phyloP scores from a whole-genome alignment of 2,797 vertebrate genomes.

The Acrossocheilus fasciatus region DNA sequence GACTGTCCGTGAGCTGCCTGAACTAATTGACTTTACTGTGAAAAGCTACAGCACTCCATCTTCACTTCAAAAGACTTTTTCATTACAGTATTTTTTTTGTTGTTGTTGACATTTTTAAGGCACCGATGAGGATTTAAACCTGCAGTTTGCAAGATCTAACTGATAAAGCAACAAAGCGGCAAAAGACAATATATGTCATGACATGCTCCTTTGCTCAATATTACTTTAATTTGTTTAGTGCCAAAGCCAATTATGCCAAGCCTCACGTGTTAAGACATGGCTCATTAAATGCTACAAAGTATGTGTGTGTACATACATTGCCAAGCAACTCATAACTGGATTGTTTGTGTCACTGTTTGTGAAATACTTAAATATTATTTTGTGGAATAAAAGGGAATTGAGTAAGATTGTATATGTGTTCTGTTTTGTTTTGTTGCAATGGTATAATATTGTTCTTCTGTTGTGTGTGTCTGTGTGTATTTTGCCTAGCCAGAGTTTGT shows the following conservation, averaged over 20 bases:
- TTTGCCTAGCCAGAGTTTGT: constrained; percentile 54
- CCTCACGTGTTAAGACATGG: constrained; percentile 29
- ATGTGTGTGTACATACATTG: constrained; percentile 33
- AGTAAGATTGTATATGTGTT: constrained; percentile 14
- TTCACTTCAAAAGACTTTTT: constrained; percentile 48
- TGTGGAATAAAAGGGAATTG: constrained; percentile 51
- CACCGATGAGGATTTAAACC: constrained; percentile 27
- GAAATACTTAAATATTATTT: constrained; percentile 20
- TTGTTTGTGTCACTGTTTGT: constrained; percentile 47
- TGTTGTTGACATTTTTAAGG: constrained; percentile 3
- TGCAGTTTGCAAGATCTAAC: constrained; percentile 23
- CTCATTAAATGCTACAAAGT: constrained; percentile 25
- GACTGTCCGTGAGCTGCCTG: constrained; percentile 50
- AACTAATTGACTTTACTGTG: constrained; percentile 56
- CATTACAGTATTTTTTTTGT: constrained; percentile 13
- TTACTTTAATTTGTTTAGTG: constrained; percentile 36
- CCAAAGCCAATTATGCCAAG: constrained; percentile 26
- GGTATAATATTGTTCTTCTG: neutral
- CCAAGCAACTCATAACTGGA: constrained; percentile 40
- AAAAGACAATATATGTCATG: constrained; percentile 21
- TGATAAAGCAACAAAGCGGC: constrained; percentile 18
- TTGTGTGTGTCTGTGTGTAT: constrained; percentile 31
- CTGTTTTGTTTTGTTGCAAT: constrained; percentile 27
- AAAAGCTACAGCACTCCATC: constrained; percentile 48
- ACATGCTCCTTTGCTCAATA: constrained; percentile 36